Evolutionary conservation across 1,140 invertebrate genomes (phyloP), one percentile per base, ranked within the genome.

Genomic region (Brachionus manjavacas): DNA sequence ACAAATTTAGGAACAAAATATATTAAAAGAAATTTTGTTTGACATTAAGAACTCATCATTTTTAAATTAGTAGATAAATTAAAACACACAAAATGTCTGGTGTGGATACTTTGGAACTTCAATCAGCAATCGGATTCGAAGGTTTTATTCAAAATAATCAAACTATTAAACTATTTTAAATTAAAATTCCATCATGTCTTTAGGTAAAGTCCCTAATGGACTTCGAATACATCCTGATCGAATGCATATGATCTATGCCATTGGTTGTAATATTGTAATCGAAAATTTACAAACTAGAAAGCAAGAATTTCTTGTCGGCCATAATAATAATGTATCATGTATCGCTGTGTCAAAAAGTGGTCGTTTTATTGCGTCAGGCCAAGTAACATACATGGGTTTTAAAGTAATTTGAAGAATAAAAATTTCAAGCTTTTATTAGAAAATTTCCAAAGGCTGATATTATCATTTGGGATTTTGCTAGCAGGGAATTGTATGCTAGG

Each of bases 311-410:
- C 90, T 96, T 35, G 92, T 92, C 55, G 95, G 94, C 0, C 95
- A 96, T 87, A 93, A 93, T 0, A 94, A 96, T 89, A 92, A 92
- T 64, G 93, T 97, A 46, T 94, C 94, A 0, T 92, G 94, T 39
- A 89, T 97, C 12, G 93, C 93, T 80, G 87, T 96, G 7, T 96
- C 95, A 60, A 91, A 91, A 2, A 91, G 91, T 85, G 95, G 95
- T 52, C 92, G 92, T 31, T 94, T 92, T 86, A 89, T 97, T 43
- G 95, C 94, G 23, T 95, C 95, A 9, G 95, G 95, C 0, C 94
- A 96, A 89, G 92, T 94, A 11, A 96, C 94, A 87, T 93, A 95
- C 86, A 94, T 95, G 88, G 95, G 95, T 6, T 96, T 96, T 87
- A 95, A 94, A 90, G 93, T 93, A n/a, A 60, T 60, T 20, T 25